phyloP scores from a whole-genome alignment of 2,888 invertebrate species.

The Uloborus plumipes region DNA sequence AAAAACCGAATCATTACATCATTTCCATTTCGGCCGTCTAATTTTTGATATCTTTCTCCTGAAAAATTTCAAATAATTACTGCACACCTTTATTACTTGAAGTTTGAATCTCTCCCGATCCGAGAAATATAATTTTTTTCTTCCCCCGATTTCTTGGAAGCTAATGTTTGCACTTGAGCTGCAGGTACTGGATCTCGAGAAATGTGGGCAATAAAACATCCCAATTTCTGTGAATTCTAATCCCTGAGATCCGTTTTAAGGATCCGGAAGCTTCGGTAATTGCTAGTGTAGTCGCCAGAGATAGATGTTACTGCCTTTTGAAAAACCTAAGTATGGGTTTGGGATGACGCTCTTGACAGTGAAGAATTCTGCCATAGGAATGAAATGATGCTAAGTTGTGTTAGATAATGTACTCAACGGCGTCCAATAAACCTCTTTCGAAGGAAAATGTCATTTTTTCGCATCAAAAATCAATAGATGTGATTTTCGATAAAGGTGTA shows the following conservation, averaged over 20 bases:
- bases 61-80: slow-evolving; percentile 32
- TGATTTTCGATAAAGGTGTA: slow-evolving; percentile 40
- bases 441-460: slow-evolving; percentile 46
- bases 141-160: too few relatives aligned
- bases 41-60: not conserved
- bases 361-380: slow-evolving; percentile 27
- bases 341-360: slow-evolving; percentile 25
- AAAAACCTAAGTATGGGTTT: slow-evolving; percentile 55
- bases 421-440: slow-evolving; percentile 44
- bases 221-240: slow-evolving; percentile 35
- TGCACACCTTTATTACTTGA: slow-evolving; percentile 3
- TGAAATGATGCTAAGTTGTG: slow-evolving; percentile 34
- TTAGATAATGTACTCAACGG: slow-evolving; percentile 39
- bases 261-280: slow-evolving; percentile 32
- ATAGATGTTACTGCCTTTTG: slow-evolving; percentile 45
- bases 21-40: not conserved
- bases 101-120: not conserved
- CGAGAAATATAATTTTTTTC: slow-evolving; percentile 1
- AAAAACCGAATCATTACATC: too few relatives aligned
- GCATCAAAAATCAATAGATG: slow-evolving; percentile 55
- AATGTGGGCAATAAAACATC: slow-evolving; percentile 55
- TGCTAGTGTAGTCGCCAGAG: slow-evolving; percentile 48
- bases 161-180: too few relatives aligned
- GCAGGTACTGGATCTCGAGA: not conserved
- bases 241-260: slow-evolving; percentile 10